Evolutionary conservation across 2,797 vertebrate genomes (phyloP), one percentile per base, ranked within the genome.

Genomic region (Vultur gryphus): DNA sequence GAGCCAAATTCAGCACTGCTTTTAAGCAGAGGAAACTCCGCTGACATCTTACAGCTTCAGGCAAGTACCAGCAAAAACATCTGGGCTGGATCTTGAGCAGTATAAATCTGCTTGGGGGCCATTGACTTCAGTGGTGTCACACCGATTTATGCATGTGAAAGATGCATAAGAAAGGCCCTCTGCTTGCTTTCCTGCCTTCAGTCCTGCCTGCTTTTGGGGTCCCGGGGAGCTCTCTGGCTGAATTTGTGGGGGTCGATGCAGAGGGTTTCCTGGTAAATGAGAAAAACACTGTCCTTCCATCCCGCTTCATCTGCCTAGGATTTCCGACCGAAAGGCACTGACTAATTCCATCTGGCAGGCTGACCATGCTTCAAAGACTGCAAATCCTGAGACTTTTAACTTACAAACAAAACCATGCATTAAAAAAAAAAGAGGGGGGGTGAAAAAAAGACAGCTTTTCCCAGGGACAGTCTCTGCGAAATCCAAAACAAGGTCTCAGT

Each of bases 341-440:
- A 97, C 96, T 95, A 96, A 97, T 97, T 94, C 96, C 97, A 97
- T 97, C 94, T 97, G 96, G 95, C 92, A 97, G 89, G 76, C 95
- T 94, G 96, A 97, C 95, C 88, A 28, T 16, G 88, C 92, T 97
- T 97, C 95, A 97, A 97, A 97, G 97, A 52, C 93, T 90, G 85
- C 93, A 97, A 41, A 97, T 96, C 95, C 90, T 16, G n/a, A 92
- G 97, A 96, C 93, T 97, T 97, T 92, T 96, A 97, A 96, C 94
- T 94, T 96, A 78, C 89, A 96, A 97, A 97, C 88, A 97, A 91
- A 97, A 94, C 95, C 89, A 92, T 87, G 93, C 84, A 58, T 94
- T 69, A 13, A 72, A 91, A 79, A 77, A 16, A 25, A 7, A 20
- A 3, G 35, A 3, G 19, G 3, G 26, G 9, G 1, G 13, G 8